phyloP scores from a whole-genome alignment of 2,888 invertebrate genomes.

The Acanthosepion esculentum region DNA sequence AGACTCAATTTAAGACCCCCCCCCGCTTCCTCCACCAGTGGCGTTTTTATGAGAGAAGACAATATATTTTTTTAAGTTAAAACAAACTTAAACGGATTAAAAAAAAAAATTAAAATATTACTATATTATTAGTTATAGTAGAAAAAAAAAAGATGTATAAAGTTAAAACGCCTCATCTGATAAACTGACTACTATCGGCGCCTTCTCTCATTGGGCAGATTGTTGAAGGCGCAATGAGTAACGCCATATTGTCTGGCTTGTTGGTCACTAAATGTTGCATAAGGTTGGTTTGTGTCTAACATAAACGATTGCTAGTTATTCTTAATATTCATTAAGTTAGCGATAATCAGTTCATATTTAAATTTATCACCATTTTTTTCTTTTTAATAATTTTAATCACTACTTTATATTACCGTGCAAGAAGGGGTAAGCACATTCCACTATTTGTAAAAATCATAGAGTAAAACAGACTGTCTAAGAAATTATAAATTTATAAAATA shows the following conservation, averaged over 20 bases:
- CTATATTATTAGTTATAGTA: no score
- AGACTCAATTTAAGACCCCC: no score
- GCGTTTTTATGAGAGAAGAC: no score
- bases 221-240: neutral
- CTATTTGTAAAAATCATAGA: neutral
- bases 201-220: neutral
- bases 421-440: neutral
- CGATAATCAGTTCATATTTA: neutral
- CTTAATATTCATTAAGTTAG: neutral
- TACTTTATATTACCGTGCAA: neutral
- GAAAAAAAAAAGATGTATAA: no score
- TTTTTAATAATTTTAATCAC: neutral
- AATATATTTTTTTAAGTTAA: no score
- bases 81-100: no score
- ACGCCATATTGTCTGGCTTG: neutral
- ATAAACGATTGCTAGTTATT: neutral
- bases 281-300: neutral
- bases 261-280: neutral
- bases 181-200: neutral
- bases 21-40: no score
- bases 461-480: neutral
- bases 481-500: neutral
- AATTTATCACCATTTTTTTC: neutral
- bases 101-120: no score
- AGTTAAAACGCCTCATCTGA: no score